These are phyloP conservation scores for Nomada fucata DNA, from an alignment of 2,888 invertebrate genomes.

Conservation along the genomic window DNA sequence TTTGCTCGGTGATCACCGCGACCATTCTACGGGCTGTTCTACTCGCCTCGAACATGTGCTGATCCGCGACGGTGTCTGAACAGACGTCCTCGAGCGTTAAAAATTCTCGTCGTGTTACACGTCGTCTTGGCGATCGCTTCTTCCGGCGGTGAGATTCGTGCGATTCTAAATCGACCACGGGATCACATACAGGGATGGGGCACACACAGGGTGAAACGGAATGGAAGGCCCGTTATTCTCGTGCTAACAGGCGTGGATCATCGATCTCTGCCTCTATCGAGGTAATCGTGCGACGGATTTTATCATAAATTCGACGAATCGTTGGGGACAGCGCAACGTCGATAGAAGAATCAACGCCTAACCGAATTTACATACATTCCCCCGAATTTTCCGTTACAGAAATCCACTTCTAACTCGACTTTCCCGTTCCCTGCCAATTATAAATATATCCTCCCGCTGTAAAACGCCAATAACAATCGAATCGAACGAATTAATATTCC, in stretches of 20 bases:
- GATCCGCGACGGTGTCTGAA: slow-evolving; percentile 15
- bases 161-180: slow-evolving; percentile 19
- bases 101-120: slow-evolving; percentile 6
- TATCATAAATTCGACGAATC: neutral
- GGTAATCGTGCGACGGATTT: neutral
- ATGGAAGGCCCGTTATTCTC: neutral
- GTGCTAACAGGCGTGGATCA: no score
- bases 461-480: no score
- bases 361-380: no score
- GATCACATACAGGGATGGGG: neutral
- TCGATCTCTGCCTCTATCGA: no score
- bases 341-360: no score
- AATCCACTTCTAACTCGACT: no score
- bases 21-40: slow-evolving; percentile 2
- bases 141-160: slow-evolving; percentile 10
- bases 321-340: no score
- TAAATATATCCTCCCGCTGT: no score
- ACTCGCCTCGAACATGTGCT: slow-evolving; percentile 36
- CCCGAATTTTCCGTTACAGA: no score
- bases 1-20: neutral
- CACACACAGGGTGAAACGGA: neutral
- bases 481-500: no score
- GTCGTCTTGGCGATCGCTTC: slow-evolving; percentile 10
- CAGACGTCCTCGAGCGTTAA: slow-evolving; percentile 32
- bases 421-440: no score